Evolutionary conservation across 2,888 invertebrate species (phyloP).

Genomic region (Drosophila quasianomalipes): DNA sequence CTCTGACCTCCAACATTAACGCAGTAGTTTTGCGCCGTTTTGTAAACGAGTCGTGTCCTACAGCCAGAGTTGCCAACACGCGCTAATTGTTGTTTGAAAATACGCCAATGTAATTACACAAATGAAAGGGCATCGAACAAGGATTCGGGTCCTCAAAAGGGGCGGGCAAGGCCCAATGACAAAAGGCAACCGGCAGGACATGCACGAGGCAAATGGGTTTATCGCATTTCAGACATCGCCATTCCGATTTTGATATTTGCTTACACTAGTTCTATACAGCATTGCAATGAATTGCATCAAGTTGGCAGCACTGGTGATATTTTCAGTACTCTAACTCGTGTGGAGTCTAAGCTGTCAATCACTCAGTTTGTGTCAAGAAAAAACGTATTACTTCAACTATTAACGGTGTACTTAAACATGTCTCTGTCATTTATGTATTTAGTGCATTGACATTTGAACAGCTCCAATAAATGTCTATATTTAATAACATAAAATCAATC

Average conservation of each 20-base stretch:
- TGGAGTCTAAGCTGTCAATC: constrained; percentile 25
- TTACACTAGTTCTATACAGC: constrained; percentile 38
- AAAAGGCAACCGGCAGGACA: too few species aligned
- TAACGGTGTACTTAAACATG: constrained; percentile 1
- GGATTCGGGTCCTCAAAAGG: not conserved
- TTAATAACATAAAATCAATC: not conserved
- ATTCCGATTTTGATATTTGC: constrained; percentile 50
- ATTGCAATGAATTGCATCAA: constrained; percentile 9
- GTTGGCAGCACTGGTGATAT: constrained; percentile 32
- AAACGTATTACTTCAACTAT: constrained; percentile 11
- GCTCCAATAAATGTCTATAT: not conserved
- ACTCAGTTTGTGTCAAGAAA: constrained; percentile 1
- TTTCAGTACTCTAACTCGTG: not conserved
- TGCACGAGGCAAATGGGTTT: not conserved
- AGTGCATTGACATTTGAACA: not conserved
- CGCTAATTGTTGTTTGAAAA: constrained; percentile 75
- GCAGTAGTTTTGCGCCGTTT: constrained; percentile 50
- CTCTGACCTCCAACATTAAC: constrained; percentile 19
- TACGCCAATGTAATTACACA: constrained; percentile 75
- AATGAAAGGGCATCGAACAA: constrained; percentile 64
- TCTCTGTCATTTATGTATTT: not conserved
- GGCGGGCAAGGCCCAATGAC: not conserved
- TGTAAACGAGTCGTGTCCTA: constrained; percentile 66
- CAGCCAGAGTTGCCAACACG: constrained; percentile 55
- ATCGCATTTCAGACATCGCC: constrained; percentile 6